These are phyloP conservation scores for Acanthurus leucopareius DNA, from an alignment of 2,797 vertebrate species.

Conservation along the genomic window DNA sequence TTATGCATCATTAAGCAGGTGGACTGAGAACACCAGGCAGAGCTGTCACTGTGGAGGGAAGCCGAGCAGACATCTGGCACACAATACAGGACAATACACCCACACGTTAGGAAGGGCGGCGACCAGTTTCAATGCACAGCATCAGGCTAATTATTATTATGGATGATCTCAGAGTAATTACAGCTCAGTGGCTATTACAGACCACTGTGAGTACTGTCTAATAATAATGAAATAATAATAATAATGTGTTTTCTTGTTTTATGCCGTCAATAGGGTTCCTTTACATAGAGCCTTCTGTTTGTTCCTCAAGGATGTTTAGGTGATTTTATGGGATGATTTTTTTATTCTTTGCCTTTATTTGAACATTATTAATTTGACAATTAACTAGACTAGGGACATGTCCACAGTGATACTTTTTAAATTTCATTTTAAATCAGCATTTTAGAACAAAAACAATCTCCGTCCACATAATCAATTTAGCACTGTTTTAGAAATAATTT, in stretches of 20 bases:
- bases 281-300: not conserved
- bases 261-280: not conserved
- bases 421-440: too few relatives aligned
- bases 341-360: slow-evolving; percentile 6
- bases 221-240: slow-evolving; percentile 17
- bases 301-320: too few relatives aligned
- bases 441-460: too few relatives aligned
- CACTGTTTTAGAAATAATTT: too few relatives aligned
- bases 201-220: slow-evolving; percentile 6
- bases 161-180: slow-evolving; percentile 58
- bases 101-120: slow-evolving; percentile 59
- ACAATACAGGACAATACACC: slow-evolving; percentile 66
- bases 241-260: slow-evolving; percentile 20
- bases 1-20: slow-evolving; percentile 84
- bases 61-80: slow-evolving; percentile 79
- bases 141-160: slow-evolving; percentile 66
- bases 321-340: not conserved
- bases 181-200: slow-evolving; percentile 24
- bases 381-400: too few relatives aligned
- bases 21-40: slow-evolving; percentile 76
- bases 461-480: too few relatives aligned
- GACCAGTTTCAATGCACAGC: slow-evolving; percentile 47
- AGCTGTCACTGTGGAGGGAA: slow-evolving; percentile 58
- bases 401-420: too few relatives aligned
- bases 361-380: not conserved